Conservation (phyloP, 1,140 invertebrate species). For the Ostrea edulis region DNA sequence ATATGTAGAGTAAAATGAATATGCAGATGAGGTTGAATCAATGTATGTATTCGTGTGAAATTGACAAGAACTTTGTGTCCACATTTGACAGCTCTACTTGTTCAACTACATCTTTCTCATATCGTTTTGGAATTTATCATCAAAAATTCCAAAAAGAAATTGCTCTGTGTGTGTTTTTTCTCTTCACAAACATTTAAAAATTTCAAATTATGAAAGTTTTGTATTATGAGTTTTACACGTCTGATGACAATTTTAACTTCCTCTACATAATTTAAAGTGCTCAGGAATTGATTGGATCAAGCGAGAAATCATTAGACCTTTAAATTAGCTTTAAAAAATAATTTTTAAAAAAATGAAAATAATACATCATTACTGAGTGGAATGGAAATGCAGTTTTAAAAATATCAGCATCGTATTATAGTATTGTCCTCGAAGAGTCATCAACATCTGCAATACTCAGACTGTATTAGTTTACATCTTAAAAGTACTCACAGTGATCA, state of each 20-base stretch:
- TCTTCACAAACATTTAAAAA: background rate
- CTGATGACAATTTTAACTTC: conserved; percentile 1
- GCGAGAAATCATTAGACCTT: background rate
- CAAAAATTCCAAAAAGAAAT: conserved; percentile 1
- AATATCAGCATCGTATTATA: background rate
- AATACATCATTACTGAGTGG: background rate
- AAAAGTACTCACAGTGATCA: background rate
- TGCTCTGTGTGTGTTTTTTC: background rate
- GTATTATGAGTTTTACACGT: background rate
- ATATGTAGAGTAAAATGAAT: background rate
- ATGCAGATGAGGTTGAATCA: conserved; percentile 9
- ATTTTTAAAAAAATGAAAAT: background rate
- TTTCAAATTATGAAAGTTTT: background rate
- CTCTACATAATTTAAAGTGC: background rate
- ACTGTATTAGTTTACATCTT: background rate
- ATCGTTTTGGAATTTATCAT: background rate
- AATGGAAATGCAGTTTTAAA: background rate
- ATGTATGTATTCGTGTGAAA: conserved; percentile 14
- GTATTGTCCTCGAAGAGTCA: background rate
- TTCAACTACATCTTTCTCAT: background rate
- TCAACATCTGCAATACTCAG: background rate
- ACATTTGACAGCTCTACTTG: background rate
- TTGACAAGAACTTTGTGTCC: conserved; percentile 6
- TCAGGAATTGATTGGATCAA: background rate
- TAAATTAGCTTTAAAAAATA: background rate